Evolutionary conservation across 2,797 vertebrate species (phyloP), one percentile per base, ranked within the genome.

Genomic region (Erethizon dorsatum): DNA sequence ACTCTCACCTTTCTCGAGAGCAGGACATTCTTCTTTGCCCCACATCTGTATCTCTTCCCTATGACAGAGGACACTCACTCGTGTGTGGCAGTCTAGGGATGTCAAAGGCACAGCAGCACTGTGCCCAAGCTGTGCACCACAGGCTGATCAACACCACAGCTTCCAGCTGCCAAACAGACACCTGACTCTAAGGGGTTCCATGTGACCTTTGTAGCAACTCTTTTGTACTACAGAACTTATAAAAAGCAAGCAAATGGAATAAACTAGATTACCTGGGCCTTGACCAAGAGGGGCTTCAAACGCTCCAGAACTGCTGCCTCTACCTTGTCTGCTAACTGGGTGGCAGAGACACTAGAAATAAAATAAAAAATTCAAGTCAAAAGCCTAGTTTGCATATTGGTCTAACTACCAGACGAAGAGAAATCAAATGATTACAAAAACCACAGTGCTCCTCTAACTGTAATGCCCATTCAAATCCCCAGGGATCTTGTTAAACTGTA

Each of bases 261-360:
- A 14, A 92, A 50, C 6, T 26, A 22, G 69, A 77, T 88, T 98
- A 99, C 99, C 99, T 99, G 98, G 13, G 98, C 99, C 97, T 98
- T 98, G 31, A 98, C 98, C 95, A 99, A 85, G 0, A 98, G 98
- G 52, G 98, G 98, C 96, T 99, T 99, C 93, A 99, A 98, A 92
- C 37, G 97, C 83, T 99, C 98, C 98, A 17, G 84, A 77, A 97
- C 98, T 61, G 97, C 95, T 93, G 98, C 98, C 97, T 98, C 99
- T 12, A 98, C 98, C 97, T 97, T 97, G 97, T 99, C 98, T 4
- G 98, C 98, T 98, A 97, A 97, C 91, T 80, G 98, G 67, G 98
- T 92, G 50, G 99, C 98, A 67, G 98, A 99, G 88, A 98, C 78
- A 77, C 98, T 98, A 71, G 75, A 97, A 94, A 96, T 77, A 95